Evolutionary conservation across 2,113 vertebrate genomes (phyloP), one percentile per base, ranked within the genome.

Genomic region (Amphilophus citrinellus): DNA sequence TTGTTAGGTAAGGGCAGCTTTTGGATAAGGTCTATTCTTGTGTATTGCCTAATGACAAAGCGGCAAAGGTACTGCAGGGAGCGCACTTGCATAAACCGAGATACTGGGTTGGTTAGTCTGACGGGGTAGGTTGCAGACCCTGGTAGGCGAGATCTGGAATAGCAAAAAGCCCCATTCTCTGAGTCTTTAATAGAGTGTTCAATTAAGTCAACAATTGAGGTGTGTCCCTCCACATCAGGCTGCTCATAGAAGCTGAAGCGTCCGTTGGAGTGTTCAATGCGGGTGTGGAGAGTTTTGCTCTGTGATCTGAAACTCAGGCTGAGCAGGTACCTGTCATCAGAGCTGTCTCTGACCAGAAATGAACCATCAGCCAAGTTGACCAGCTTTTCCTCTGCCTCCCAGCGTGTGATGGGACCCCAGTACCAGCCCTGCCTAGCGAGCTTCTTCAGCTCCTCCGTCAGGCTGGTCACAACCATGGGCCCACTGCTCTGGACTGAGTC

Each of bases 1-100:
- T 99, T 99, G 97, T 98, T 99, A 93, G 98, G 98, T 96, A 99
- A 97, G 96, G 98, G 98, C 97, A 99, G 97, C 97, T 99, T 99
- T 94, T 98, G 98, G 94, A 99, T 99, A 76, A 99, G 94, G 96
- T 99, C 98, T 97, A 99, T 99, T 62, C 98, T 95, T 56, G 98
- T 99, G 88, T 99, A 99, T 92, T 99, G 98, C 92, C 98, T 97
- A 89, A 99, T 99, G 88, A 99, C 98, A 88, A 99, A 99, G 66
- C 98, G 98, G 91, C 98, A 99, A 95, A 99, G 96, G 94, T 99
- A 99, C 94, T 99, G 98, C 87, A 99, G 96, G 3, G 98, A 99
- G 35, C 98, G 98, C 91, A 99, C 98, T 97, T 99, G 98, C 98
- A 99, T 99, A 94, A 99, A 99, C 77, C 98, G 96, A 37, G 98